phyloP scores from a whole-genome alignment of 2,888 invertebrate species.

The Eupithecia subumbrata region DNA sequence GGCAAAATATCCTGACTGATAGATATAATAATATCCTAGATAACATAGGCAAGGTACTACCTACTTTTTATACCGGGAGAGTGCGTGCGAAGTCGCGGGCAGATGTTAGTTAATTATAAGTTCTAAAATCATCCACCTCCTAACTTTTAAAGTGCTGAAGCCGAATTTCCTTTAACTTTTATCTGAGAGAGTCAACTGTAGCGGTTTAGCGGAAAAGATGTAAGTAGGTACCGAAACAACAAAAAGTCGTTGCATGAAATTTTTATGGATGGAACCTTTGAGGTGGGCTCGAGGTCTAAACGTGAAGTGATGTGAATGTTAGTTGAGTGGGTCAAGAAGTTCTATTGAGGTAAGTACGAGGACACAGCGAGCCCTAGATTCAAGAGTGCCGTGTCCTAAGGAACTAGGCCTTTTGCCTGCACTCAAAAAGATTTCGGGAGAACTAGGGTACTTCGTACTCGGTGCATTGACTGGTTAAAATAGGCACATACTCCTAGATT shows the following conservation, averaged over 20 bases:
- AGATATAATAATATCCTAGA: no score
- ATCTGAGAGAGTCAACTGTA: constrained; percentile 56
- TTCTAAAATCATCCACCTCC: no score
- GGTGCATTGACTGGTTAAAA: neutral
- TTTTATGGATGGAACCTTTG: constrained; percentile 70
- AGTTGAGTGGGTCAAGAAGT: constrained; percentile 72
- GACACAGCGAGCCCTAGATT: constrained; percentile 58
- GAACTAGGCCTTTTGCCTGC: constrained; percentile 43
- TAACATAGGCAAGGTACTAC: no score
- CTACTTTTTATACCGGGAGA: no score
- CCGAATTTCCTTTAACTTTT: constrained; percentile 50
- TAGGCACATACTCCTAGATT: neutral
- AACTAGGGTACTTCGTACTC: constrained; percentile 10
- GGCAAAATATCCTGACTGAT: no score
- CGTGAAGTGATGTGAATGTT: constrained; percentile 70
- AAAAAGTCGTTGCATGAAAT: constrained; percentile 65
- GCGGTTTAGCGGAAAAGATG: constrained; percentile 57
- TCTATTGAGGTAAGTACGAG: constrained; percentile 65
- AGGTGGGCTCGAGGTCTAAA: constrained; percentile 60
- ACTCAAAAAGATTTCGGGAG: constrained; percentile 43
- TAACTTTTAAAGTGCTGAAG: constrained; percentile 41
- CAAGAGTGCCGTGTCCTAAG: constrained; percentile 52
- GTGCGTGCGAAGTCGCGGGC: no score
- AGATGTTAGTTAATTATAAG: no score
- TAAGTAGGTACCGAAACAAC: constrained; percentile 39